A percentile compares a stretch with the other conserved stretches of the same genome.
phyloP scores from a whole-genome alignment of 2,888 invertebrate species.

The Leptinotarsa haldemani region DNA sequence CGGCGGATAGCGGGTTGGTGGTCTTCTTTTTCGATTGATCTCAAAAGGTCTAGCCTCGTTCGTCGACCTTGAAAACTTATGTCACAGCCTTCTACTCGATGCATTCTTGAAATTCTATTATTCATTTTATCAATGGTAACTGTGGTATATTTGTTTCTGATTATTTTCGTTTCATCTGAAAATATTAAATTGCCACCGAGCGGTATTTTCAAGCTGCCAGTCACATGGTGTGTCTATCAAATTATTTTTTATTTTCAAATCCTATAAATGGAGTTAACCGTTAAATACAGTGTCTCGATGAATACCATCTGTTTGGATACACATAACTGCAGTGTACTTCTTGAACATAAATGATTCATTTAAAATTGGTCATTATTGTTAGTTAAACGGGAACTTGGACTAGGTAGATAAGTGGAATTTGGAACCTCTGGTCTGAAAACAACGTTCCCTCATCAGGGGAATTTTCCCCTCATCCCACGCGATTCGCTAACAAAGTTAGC shows the following conservation, averaged over 20 bases:
- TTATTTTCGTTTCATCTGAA: not conserved
- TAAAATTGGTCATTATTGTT: too few species aligned
- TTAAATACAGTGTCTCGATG: not conserved
- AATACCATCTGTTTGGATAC: not conserved
- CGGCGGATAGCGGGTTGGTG: slow-evolving; percentile 17
- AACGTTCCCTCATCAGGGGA: too few species aligned
- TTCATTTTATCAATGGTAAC: slow-evolving; percentile 22
- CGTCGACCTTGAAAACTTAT: slow-evolving; percentile 61
- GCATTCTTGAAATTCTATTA: slow-evolving; percentile 30
- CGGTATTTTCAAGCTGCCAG: not conserved
- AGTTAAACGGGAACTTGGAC: too few species aligned
- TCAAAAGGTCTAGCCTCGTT: slow-evolving; percentile 59
- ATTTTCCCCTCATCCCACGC: too few species aligned
- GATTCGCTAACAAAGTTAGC: too few species aligned
- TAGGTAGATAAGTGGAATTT: too few species aligned
- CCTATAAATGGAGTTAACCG: not conserved
- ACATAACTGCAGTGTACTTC: too few species aligned
- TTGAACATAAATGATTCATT: too few species aligned
- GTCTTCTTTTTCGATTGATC: slow-evolving; percentile 50
- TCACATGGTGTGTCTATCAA: not conserved
- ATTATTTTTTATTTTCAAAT: not conserved
- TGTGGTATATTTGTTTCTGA: slow-evolving; percentile 21
- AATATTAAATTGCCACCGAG: too few species aligned
- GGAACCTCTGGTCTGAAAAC: too few species aligned
- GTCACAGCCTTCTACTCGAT: slow-evolving; percentile 51